Base-by-base conservation (phyloP, 2,797 vertebrate species). In the Chiroxiphia lanceolata region DNA sequence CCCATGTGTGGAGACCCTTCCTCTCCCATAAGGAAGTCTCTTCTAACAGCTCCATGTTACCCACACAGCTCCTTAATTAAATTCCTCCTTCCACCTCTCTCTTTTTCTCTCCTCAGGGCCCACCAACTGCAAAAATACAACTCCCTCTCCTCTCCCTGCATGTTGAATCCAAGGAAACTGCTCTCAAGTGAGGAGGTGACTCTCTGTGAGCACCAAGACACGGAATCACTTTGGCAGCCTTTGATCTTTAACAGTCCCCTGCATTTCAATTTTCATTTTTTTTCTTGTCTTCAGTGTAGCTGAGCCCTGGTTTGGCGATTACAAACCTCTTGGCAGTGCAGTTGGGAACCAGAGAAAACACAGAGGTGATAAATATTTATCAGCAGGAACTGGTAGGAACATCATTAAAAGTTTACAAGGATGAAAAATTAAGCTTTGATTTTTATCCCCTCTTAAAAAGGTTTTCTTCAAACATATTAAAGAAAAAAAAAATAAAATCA, bases 321-420 rank as follows among this genome's bases (percentile, higher is more conserved):
- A 75, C 79, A 85, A 87, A 95, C 92, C 77, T 83, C 82, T 89
- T 93, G 91, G 83, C 89, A 89, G 86, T 80, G 81, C 83, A 92
- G 75, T 42, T 88, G 83, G 90, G 93, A 96, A 89, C 26, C 48
- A 86, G 51, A 56, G 59, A 63, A 90, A 91, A 90, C 68, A 75
- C 51, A 29, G 31, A 84, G 61, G 74, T 83, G 89, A 94, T 95
- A 95, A 96, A 96, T 95, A 97, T 92, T 93, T 93, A 97, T 92
- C 87, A 96, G 82, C 20, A 85, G 79, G 74, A 78, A 67, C 87
- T 48, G 88, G 60, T 4, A 89, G 87, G 83, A 89, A 79, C 76
- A 80, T 89, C 83, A 94, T 95, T 94, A 91, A 57, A 82, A 79
- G 78, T 86, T 79, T 95, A 94, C 44, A 81, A 77, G 89, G 74